Evolutionary conservation across 2,888 invertebrate genomes (phyloP), one percentile per base, ranked within the genome.

Genomic region (Xestia c-nigrum): DNA sequence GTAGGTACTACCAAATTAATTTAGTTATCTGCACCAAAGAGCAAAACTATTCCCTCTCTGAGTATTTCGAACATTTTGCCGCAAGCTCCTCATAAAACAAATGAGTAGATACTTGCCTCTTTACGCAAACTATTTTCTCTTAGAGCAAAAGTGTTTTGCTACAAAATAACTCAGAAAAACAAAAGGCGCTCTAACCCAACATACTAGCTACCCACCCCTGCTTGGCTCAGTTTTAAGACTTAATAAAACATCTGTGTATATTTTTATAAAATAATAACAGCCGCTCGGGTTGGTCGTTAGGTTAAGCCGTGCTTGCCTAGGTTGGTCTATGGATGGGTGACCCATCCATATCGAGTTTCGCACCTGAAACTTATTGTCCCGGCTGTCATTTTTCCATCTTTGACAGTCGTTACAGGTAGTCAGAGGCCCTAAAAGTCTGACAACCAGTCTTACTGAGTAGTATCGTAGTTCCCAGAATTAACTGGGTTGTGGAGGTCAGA

Each of bases 51-150:
- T 19, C 16, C 16, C 6, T 19, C 31, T 77, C 46, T 46, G 50
- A 61, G 50, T 38, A 63, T 31, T 68, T 55, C 21, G 38, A 76
- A 12, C 5, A 52, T 31, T 40, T 61, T 52, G 1, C 21, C 40
- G n/a, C 7, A 57, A 47, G 38, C n/a, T 64, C 6, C 19, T 40
- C 40, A 68, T 65, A 64, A 70, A 78, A 78, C n/a, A 78, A 78
- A 78, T n/a, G 40, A 59, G n/a, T 19, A n/a, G 19, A 1, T 21
- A 76, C 43, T 63, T 43, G 14, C 31, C 21, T 76, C 21, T 19
- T 14, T 5, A 38, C 59, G 16, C 46, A 61, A 65, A 80, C 43
- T 40, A 19, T 66, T 24, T 47, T 21, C 3, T 74, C 16, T 61
- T 16, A 21, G 7, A 50, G 43, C 61, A 31, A 38, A 63, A 52